phyloP scores from a whole-genome alignment of 1,140 invertebrate genomes.

The Brachionus manjavacas region DNA sequence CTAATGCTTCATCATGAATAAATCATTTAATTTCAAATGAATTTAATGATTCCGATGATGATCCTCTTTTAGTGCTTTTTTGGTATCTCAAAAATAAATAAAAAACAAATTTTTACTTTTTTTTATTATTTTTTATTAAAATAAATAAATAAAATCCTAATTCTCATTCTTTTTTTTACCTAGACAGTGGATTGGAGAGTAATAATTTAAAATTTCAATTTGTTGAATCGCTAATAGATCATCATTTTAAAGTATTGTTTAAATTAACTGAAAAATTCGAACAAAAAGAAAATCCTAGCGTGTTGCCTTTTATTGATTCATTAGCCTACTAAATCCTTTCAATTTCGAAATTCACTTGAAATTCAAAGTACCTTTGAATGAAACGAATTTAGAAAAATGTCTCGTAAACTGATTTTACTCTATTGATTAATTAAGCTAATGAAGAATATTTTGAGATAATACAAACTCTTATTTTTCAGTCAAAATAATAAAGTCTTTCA shows the following conservation, averaged over 20 bases:
- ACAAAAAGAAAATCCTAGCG: conserved; percentile 13
- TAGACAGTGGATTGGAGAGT: conserved; percentile 2
- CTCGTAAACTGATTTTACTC: background rate
- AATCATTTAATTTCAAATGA: background rate
- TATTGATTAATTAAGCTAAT: background rate
- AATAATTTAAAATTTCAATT: conserved; percentile 12
- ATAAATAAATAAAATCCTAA: conserved; percentile 21
- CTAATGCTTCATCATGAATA: background rate
- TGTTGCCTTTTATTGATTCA: conserved; percentile 38
- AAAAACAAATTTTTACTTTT: conserved; percentile 20
- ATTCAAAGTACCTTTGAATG: background rate
- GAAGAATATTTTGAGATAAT: background rate
- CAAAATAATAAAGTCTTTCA: too few species aligned
- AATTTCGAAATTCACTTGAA: background rate
- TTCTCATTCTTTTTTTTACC: conserved; percentile 11
- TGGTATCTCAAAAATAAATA: conserved; percentile 37
- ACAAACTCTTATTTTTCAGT: background rate
- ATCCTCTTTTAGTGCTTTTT: conserved; percentile 7
- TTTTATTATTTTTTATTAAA: background rate
- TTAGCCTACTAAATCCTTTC: conserved; percentile 25
- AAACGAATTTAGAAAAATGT: background rate
- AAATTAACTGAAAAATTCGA: conserved; percentile 12
- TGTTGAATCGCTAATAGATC: conserved; percentile 36
- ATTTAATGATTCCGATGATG: conserved; percentile 11
- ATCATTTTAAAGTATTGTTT: conserved; percentile 33